These are phyloP conservation scores for Sericinus montela DNA, from an alignment of 2,888 invertebrate genomes.

Conservation along the genomic window DNA sequence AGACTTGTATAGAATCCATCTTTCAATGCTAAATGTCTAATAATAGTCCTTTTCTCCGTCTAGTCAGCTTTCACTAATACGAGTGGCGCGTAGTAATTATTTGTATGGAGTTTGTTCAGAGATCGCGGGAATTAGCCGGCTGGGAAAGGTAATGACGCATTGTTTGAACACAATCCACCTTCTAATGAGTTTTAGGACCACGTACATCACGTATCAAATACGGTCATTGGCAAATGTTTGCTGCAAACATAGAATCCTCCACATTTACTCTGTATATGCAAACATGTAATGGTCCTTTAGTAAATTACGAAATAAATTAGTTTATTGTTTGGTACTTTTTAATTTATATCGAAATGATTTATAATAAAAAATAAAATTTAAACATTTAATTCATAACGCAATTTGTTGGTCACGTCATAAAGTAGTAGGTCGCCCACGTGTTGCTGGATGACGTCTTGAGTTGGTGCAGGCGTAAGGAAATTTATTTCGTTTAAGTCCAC, in stretches of 20 bases:
- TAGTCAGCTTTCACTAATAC: conserved; percentile 54
- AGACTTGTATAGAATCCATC: too few relatives aligned
- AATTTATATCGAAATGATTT: too few relatives aligned
- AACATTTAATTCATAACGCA: conserved; percentile 2
- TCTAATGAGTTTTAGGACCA: conserved; percentile 38
- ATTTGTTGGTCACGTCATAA: conserved; percentile 2
- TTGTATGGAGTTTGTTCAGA: conserved; percentile 39
- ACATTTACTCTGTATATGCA: not conserved
- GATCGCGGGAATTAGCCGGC: conserved; percentile 48
- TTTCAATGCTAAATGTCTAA: conserved; percentile 15
- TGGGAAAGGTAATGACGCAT: conserved; percentile 52
- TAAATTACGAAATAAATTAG: too few relatives aligned
- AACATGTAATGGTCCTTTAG: too few relatives aligned
- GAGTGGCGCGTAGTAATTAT: conserved; percentile 43
- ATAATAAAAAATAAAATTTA: too few relatives aligned
- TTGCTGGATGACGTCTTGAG: not conserved
- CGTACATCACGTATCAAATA: conserved; percentile 17
- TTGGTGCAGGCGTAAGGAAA: conserved; percentile 6
- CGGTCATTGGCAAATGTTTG: conserved; percentile 19
- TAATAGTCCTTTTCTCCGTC: conserved; percentile 37
- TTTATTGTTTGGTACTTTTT: too few relatives aligned
- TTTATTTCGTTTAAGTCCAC: conserved; percentile 8
- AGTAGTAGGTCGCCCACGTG: conserved; percentile 11
- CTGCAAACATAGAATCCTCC: conserved; percentile 15
- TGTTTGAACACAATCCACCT: conserved; percentile 48